Conservation (phyloP, 2,888 invertebrate species). For the Microplitis deprimator region DNA sequence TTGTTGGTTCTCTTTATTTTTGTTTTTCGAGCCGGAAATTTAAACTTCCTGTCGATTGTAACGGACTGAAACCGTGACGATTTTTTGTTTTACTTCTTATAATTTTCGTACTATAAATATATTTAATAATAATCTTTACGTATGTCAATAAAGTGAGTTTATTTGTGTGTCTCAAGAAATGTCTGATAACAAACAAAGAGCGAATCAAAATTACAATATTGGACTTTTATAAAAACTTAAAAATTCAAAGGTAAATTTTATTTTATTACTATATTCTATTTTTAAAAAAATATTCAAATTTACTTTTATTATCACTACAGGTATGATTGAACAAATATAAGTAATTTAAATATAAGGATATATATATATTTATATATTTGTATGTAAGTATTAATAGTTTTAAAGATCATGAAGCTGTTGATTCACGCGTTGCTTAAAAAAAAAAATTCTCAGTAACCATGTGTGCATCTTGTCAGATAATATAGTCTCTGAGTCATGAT, state of each 20-base stretch:
- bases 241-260: not conserved
- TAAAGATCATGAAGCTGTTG: constrained; percentile 17
- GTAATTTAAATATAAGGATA: too few species aligned
- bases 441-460: constrained; percentile 9
- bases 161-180: not conserved
- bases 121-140: not conserved
- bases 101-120: not conserved
- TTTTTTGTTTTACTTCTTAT: constrained; percentile 1
- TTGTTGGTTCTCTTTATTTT: constrained; percentile 28
- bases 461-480: constrained; percentile 21
- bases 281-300: not conserved
- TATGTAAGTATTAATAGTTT: not conserved
- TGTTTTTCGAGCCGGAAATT: constrained; percentile 34
- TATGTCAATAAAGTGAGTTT: not conserved
- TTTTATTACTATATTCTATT: not conserved
- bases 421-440: constrained; percentile 16
- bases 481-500: constrained; percentile 25
- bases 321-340: not conserved
- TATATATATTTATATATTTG: too few species aligned
- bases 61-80: constrained; percentile 29
- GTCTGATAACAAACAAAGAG: too few species aligned
- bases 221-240: not conserved
- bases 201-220: not conserved
- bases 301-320: not conserved
- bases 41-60: constrained; percentile 34